phyloP scores from a whole-genome alignment of 1,140 invertebrate species.

The Cardiocondyla obscurior region DNA sequence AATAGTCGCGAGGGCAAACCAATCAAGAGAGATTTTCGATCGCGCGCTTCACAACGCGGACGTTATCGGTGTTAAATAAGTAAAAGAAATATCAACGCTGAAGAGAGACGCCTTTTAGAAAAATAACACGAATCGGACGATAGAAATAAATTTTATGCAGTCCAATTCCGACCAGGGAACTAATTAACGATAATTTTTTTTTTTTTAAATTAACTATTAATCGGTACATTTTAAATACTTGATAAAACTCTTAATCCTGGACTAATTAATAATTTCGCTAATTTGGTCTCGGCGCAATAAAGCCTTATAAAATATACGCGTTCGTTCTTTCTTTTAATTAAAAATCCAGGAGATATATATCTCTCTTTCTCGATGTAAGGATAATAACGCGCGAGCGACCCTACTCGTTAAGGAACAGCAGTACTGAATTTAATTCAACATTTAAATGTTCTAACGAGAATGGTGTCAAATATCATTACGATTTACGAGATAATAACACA shows the following conservation, averaged over 20 bases:
- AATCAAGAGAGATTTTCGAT: constrained; percentile 9
- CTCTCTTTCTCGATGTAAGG: constrained; percentile 49
- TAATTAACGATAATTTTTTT: background rate
- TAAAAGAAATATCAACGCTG: background rate
- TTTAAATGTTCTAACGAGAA: constrained; percentile 62
- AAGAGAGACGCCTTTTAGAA: background rate
- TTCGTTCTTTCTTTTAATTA: constrained; percentile 68
- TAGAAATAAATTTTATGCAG: background rate
- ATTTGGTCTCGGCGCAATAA: background rate
- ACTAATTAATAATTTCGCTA: constrained; percentile 31
- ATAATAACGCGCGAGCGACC: constrained; percentile 68
- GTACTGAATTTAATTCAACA: constrained; percentile 74
- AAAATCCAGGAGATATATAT: constrained; percentile 68
- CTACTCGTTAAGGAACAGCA: constrained; percentile 61
- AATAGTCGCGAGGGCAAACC: background rate
- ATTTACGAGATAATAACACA: constrained; percentile 62
- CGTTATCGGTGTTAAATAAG: background rate
- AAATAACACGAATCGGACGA: background rate
- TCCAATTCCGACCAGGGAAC: background rate
- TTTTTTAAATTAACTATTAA: background rate
- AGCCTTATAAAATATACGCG: constrained; percentile 10
- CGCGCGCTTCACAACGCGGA: background rate
- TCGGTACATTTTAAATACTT: background rate
- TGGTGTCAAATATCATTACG: constrained; percentile 74
- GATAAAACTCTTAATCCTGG: background rate